Conservation (phyloP, 1,140 invertebrate species). For the Contarinia nasturtii region DNA sequence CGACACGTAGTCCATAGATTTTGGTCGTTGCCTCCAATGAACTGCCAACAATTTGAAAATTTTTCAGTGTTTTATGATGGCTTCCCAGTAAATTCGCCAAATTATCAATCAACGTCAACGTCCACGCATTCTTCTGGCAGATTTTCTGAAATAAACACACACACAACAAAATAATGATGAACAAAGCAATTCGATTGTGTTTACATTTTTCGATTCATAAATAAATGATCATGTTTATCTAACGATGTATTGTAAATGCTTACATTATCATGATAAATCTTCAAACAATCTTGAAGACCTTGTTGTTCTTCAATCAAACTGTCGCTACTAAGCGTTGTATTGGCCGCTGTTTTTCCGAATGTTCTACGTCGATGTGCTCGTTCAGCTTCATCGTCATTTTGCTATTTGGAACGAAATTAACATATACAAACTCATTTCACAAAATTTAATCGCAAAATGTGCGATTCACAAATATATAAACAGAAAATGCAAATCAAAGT, state of each 20-base stretch:
- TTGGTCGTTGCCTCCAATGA: conserved; percentile 56
- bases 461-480: no score
- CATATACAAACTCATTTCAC: no score
- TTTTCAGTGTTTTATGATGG: conserved; percentile 36
- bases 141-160: conserved; percentile 30
- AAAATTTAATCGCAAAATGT: no score
- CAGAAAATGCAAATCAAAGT: no score
- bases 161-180: no score
- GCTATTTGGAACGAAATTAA: neutral
- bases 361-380: conserved; percentile 14
- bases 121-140: conserved; percentile 55
- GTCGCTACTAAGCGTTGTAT: conserved; percentile 5
- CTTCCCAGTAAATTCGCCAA: conserved; percentile 43
- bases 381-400: conserved; percentile 22
- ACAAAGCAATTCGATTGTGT: neutral
- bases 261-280: conserved; percentile 19
- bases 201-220: no score
- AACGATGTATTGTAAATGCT: no score
- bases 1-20: conserved; percentile 52
- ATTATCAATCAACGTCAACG: conserved; percentile 49
- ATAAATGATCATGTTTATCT: no score
- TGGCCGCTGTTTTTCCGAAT: neutral
- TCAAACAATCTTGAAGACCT: conserved; percentile 15
- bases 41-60: conserved; percentile 47
- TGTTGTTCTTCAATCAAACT: conserved; percentile 18